Evolutionary conservation across 1,140 invertebrate species (phyloP).

Genomic region (Platorchestia sp.): DNA sequence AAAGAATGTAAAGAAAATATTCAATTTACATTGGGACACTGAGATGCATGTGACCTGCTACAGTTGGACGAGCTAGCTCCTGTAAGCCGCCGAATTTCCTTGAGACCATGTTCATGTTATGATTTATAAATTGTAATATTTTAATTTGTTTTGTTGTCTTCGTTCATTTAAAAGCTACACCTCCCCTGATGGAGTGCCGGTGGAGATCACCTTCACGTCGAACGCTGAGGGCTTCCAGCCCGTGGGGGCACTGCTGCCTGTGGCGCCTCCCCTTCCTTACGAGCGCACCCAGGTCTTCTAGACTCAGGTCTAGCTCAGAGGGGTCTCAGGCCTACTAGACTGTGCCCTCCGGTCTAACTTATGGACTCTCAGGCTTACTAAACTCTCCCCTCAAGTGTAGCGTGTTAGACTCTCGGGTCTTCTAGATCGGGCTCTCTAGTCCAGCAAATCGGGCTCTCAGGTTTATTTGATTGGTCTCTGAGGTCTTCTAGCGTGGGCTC

Average conservation of each 20-base stretch:
- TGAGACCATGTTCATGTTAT: no score
- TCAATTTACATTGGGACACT: neutral
- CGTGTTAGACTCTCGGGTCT: neutral
- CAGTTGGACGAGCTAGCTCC: neutral
- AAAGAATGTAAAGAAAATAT: no score
- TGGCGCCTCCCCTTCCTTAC: conserved; percentile 69
- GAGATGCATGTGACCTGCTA: neutral
- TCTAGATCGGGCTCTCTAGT: no score
- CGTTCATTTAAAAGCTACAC: conserved; percentile 71
- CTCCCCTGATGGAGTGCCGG: conserved; percentile 74
- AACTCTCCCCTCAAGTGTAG: neutral
- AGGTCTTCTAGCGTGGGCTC: no score
- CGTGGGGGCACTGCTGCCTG: conserved; percentile 73
- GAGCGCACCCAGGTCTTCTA: conserved; percentile 38
- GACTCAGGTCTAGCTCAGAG: neutral
- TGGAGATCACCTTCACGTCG: conserved; percentile 74
- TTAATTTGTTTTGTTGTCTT: neutral
- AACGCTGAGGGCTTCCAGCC: conserved; percentile 74
- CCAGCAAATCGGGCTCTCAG: no score
- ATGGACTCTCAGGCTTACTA: neutral
- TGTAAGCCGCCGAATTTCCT: no score
- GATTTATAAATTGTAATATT: no score
- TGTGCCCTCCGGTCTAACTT: neutral
- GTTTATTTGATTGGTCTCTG: no score
- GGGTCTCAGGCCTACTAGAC: neutral